Evolutionary conservation across 2,888 invertebrate species (phyloP).

Genomic region (Pachymerium ferrugineum): DNA sequence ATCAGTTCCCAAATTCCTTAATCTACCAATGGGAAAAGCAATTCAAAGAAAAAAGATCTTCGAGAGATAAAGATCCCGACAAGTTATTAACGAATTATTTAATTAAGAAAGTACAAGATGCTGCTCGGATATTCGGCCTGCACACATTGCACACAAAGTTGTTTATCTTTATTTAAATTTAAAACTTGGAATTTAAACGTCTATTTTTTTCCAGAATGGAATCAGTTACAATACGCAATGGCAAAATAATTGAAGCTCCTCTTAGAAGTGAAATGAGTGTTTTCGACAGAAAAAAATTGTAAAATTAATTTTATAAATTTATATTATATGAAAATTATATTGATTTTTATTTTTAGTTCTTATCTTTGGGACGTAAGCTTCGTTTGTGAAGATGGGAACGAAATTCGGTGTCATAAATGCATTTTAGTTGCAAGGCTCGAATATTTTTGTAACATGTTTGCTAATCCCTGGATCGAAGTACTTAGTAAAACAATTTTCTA

Average conservation of each 20-base stretch:
- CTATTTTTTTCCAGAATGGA: neutral
- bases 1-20: slow-evolving; percentile 22
- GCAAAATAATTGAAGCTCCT: neutral
- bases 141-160: slow-evolving; percentile 40
- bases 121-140: slow-evolving; percentile 55
- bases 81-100: neutral
- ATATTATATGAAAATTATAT: neutral
- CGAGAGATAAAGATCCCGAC: neutral
- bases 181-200: neutral
- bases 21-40: neutral
- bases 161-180: neutral
- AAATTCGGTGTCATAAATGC: slow-evolving; percentile 68
- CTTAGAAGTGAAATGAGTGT: neutral
- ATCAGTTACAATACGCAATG: neutral
- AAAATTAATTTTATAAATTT: neutral
- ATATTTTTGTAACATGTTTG: slow-evolving; percentile 79
- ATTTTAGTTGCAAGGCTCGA: slow-evolving; percentile 73
- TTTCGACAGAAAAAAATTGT: neutral
- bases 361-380: slow-evolving; percentile 61
- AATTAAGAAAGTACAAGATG: slow-evolving; percentile 55
- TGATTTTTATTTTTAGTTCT: slow-evolving; percentile 35
- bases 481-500: too few species aligned
- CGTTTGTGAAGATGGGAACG: slow-evolving; percentile 49
- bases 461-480: slow-evolving; percentile 70
- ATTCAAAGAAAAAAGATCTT: neutral